phyloP scores from a whole-genome alignment of 2,797 vertebrate genomes.

The Chelon auratus region DNA sequence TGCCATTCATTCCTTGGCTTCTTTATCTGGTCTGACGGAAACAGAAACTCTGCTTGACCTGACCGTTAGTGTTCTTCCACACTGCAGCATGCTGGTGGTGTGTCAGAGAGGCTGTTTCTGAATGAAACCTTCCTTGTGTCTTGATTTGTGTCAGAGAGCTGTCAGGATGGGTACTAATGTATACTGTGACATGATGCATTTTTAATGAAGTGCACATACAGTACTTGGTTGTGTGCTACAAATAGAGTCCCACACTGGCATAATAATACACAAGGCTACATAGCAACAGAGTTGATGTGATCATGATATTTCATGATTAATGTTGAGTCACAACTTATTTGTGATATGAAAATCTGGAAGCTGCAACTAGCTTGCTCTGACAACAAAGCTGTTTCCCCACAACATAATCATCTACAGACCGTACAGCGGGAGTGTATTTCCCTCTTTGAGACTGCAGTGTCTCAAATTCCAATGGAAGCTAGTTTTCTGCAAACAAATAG shows the following conservation, averaged over 20 bases:
- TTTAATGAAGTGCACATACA: not conserved
- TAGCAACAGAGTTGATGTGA: not conserved
- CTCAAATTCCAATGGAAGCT: slow-evolving; percentile 48
- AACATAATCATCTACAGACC: slow-evolving; percentile 39
- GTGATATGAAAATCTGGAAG: slow-evolving; percentile 7
- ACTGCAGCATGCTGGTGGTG: slow-evolving; percentile 5
- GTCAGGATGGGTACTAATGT: not conserved
- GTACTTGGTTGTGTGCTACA: not conserved
- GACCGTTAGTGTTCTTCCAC: slow-evolving; percentile 22
- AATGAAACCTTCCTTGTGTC: not conserved
- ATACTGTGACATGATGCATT: not conserved
- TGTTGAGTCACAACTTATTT: slow-evolving; percentile 20
- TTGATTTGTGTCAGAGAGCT: slow-evolving; percentile 1
- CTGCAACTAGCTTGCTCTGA: slow-evolving; percentile 11
- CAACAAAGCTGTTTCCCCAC: slow-evolving; percentile 22
- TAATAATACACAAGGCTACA: not conserved
- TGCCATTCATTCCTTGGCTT: slow-evolving; percentile 54
- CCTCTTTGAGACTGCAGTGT: slow-evolving; percentile 45
- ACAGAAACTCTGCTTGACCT: slow-evolving; percentile 44
- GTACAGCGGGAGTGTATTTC: slow-evolving; percentile 53
- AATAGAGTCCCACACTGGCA: not conserved
- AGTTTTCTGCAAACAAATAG: slow-evolving; percentile 72
- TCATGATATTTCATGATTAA: not conserved
- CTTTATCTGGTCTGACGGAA: slow-evolving; percentile 48
- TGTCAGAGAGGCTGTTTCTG: not conserved